These are phyloP conservation scores for Meles meles DNA, from an alignment of 2,113 vertebrate genomes.

Conservation along the genomic window DNA sequence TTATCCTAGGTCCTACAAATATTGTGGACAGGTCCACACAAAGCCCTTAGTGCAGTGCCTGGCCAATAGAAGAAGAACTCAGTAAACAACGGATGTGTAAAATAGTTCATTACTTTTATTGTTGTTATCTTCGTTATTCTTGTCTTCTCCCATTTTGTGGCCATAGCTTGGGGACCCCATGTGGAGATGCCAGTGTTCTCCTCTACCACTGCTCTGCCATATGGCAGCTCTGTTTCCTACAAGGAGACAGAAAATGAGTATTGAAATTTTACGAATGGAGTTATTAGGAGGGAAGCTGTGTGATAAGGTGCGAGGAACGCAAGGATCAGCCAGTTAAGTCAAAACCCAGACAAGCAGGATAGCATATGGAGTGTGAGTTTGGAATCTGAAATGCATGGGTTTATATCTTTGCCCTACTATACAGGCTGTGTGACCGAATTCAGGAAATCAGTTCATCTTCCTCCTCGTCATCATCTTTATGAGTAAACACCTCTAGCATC, in stretches of 20 bases:
- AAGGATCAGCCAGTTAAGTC: neutral
- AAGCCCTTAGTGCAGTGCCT: neutral
- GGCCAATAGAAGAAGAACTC: neutral
- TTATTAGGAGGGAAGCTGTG: neutral
- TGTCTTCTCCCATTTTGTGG: neutral
- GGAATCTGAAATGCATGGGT: neutral
- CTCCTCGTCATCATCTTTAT: neutral
- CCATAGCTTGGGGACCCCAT: neutral
- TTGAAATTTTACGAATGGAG: neutral
- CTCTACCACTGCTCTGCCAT: neutral
- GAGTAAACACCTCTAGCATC: neutral
- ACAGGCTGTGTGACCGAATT: neutral
- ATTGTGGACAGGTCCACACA: neutral
- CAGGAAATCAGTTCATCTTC: neutral
- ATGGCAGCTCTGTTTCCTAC: neutral
- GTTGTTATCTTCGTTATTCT: neutral
- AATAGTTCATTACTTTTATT: neutral
- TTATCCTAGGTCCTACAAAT: neutral
- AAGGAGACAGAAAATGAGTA: neutral
- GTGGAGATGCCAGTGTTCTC: neutral
- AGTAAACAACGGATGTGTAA: rapidly evolving
- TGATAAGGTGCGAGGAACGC: neutral
- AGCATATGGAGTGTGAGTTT: neutral
- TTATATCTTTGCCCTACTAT: neutral
- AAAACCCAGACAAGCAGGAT: neutral